Evolutionary conservation across 2,888 invertebrate species (phyloP).

Genomic region (Cantharis rustica): DNA sequence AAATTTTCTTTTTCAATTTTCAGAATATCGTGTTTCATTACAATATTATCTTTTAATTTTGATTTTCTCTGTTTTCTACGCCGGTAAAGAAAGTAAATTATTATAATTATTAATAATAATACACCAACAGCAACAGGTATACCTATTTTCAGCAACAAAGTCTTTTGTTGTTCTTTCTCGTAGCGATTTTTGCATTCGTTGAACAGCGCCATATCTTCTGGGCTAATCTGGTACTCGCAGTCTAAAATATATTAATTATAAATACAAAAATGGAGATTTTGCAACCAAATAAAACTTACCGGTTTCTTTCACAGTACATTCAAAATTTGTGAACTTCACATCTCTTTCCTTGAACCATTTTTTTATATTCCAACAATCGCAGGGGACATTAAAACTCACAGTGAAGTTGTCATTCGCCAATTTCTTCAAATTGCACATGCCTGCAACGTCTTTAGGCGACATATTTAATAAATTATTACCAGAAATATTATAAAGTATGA

Average conservation of each 20-base stretch:
- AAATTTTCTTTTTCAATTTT: constrained; percentile 14
- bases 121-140: constrained; percentile 4
- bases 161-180: constrained; percentile 4
- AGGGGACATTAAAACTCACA: constrained; percentile 40
- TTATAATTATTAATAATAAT: constrained; percentile 4
- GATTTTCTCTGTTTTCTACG: constrained; percentile 12
- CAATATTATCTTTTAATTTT: neutral
- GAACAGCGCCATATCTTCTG: constrained; percentile 8
- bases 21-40: neutral
- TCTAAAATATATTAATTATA: constrained; percentile 6
- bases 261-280: neutral
- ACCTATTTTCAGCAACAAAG: constrained; percentile 9
- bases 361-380: constrained; percentile 51
- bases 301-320: constrained; percentile 38
- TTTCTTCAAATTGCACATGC: constrained; percentile 48
- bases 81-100: constrained; percentile 15
- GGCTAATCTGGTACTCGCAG: constrained; percentile 14
- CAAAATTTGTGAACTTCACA: constrained; percentile 43
- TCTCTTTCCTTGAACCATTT: constrained; percentile 45
- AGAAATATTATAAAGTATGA: constrained; percentile 48
- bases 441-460: constrained; percentile 45
- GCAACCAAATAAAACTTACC: constrained; percentile 39
- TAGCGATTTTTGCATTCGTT: constrained; percentile 8
- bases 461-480: constrained; percentile 43
- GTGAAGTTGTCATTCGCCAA: constrained; percentile 45